phyloP scores from a whole-genome alignment of 2,888 invertebrate species.

The Cybosia mesomella region DNA sequence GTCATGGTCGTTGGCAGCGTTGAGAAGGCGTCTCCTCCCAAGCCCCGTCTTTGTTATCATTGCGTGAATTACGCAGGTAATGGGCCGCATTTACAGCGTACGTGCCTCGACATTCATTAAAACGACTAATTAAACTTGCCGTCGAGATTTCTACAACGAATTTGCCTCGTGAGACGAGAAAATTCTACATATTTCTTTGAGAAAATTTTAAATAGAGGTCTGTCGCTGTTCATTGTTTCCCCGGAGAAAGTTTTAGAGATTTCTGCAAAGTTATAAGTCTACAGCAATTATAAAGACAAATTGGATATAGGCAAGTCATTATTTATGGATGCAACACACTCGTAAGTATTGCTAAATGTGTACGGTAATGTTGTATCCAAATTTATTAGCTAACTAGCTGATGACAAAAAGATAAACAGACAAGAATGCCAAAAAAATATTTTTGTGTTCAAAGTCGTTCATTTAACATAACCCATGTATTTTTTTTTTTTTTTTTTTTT shows the following conservation, averaged over 20 bases:
- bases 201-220: conserved; percentile 64
- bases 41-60: conserved; percentile 74
- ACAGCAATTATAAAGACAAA: conserved; percentile 36
- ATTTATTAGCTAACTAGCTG: conserved; percentile 49
- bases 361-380: conserved; percentile 39
- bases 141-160: conserved; percentile 73
- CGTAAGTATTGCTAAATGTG: conserved; percentile 29
- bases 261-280: conserved; percentile 54
- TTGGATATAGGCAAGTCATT: conserved; percentile 26
- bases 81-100: conserved; percentile 81
- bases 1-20: conserved; percentile 44
- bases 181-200: conserved; percentile 69
- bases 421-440: too few species aligned
- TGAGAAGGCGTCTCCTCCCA: conserved; percentile 40
- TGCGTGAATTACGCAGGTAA: conserved; percentile 83
- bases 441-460: too few species aligned
- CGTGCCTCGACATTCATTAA: conserved; percentile 84
- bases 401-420: too few species aligned
- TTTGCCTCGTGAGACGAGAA: conserved; percentile 63
- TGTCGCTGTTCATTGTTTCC: conserved; percentile 55
- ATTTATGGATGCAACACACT: not conserved
- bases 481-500: too few species aligned
- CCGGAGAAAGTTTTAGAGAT: conserved; percentile 54
- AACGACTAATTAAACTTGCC: conserved; percentile 81
- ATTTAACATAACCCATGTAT: too few species aligned